A percentile compares a stretch with the other conserved stretches of the same genome.
Conservation (phyloP, 2,797 vertebrate genomes). For the Enteromius viviparus region DNA sequence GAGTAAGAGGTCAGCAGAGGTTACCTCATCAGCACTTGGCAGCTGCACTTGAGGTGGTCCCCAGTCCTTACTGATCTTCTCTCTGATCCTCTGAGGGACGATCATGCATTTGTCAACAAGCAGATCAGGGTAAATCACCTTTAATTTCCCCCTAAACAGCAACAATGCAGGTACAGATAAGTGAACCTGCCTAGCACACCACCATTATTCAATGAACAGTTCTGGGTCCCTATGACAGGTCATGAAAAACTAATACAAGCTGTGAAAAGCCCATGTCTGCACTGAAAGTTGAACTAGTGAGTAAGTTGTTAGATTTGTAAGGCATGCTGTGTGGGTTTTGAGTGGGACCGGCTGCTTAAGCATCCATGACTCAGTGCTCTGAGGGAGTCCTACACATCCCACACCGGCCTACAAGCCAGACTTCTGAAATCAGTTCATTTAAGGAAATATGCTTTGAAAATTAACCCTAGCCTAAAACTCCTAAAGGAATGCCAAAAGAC, state of each 20-base stretch:
- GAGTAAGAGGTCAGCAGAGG: background rate
- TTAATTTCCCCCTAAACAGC: constrained; percentile 67
- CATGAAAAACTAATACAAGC: constrained; percentile 23
- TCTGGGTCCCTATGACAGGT: constrained; percentile 11
- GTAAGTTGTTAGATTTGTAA: constrained; percentile 45
- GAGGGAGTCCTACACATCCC: constrained; percentile 56
- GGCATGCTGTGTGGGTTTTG: constrained; percentile 55
- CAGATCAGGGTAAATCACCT: constrained; percentile 72
- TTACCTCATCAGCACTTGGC: constrained; percentile 69
- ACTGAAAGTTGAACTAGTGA: constrained; percentile 47
- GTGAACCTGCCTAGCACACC: background rate
- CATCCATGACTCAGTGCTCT: constrained; percentile 55
- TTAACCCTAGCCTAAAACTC: constrained; percentile 18
- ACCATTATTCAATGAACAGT: background rate
- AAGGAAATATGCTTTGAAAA: constrained; percentile 19
- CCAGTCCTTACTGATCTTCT: constrained; percentile 72
- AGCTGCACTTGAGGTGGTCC: constrained; percentile 66
- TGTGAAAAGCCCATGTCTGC: constrained; percentile 21
- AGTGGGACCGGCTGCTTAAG: constrained; percentile 56
- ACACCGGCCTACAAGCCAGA: constrained; percentile 53
- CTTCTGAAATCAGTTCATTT: constrained; percentile 16
- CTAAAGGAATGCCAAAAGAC: background rate
- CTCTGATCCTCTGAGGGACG: constrained; percentile 65
- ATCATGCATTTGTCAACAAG: constrained; percentile 65
- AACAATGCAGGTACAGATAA: background rate